A percentile compares a stretch with the other conserved stretches of the same genome.
Conservation (phyloP, 2,888 invertebrate genomes). For the Mycogona germanica region DNA sequence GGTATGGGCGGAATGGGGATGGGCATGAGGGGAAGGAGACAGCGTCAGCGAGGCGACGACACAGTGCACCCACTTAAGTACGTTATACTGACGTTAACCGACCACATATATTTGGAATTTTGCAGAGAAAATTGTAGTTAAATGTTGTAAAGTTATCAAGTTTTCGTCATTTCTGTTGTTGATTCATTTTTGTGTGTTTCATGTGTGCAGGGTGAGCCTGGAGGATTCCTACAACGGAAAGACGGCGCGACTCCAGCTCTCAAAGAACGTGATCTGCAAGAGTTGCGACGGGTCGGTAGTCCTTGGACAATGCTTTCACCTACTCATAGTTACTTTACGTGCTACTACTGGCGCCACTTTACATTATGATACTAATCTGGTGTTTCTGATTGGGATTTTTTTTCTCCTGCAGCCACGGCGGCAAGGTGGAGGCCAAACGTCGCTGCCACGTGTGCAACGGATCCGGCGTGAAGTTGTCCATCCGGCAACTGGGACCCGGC, state of each 20-base stretch:
- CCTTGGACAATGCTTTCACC: not conserved
- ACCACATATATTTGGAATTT: not conserved
- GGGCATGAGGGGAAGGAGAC: constrained; percentile 38
- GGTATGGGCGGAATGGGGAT: constrained; percentile 29
- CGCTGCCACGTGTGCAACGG: constrained; percentile 64
- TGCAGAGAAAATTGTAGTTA: not conserved
- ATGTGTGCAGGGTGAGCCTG: constrained; percentile 54
- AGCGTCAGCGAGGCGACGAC: constrained; percentile 56
- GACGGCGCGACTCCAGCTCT: constrained; percentile 64
- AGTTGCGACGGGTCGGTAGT: constrained; percentile 54
- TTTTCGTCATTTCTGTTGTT: not conserved
- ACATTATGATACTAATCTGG: too few relatives aligned
- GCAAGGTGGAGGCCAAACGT: constrained; percentile 51
- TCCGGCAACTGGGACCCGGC: constrained; percentile 59
- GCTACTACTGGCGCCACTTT: not conserved
- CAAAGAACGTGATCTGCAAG: constrained; percentile 66
- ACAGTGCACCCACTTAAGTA: constrained; percentile 66
- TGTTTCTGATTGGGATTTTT: not conserved
- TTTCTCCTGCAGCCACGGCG: constrained; percentile 41
- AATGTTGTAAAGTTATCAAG: not conserved
- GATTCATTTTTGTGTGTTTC: not conserved
- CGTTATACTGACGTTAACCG: not conserved
- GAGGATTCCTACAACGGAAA: constrained; percentile 89
- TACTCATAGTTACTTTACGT: not conserved
- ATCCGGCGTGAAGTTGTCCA: constrained; percentile 57